Base-by-base conservation (phyloP, 2,797 vertebrate genomes). In the Danio aesculapii region DNA sequence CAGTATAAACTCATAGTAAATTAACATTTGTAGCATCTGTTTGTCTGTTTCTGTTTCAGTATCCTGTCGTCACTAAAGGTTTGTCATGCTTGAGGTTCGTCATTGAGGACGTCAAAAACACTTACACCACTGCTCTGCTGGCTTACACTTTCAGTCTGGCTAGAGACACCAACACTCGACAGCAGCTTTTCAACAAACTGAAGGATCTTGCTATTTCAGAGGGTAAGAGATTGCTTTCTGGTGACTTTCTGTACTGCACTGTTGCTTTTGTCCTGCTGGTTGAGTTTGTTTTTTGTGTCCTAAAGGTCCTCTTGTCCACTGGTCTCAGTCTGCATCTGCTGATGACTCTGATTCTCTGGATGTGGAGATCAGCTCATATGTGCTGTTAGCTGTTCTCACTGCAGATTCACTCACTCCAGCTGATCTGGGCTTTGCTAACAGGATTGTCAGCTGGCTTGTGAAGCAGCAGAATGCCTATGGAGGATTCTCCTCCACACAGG, bases 401-500 rank as follows among this genome's bases (percentile, higher is more conserved):
- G 81, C 53, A 72, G 88, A 92, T 58, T 43, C 87, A 19, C 84
- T 75, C 11, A 82, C 85, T 0, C 2, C 57, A 43, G 80, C 92
- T 77, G 94, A 96, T 8, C 83, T 95, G 76, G 90, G 89, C 9
- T 91, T 92, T 1, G 50, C 87, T 63, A 87, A 90, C 4, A 67
- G 81, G n/a, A 87, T 96, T 21, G 90, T 96, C 57, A 89, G 84
- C 55, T 96, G 95, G 96, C 88, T 98, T 67, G 81, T 92, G 52
- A 85, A 86, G 6, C 93, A 96, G 64, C 94, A 94, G 88, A 96
- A 96, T 81, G 74, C 91, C 0, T 93, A 93, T 0, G 96, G 96
- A 1, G 96, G 95, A 47, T 97, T 96, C 90, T 92, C 93, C 6
- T 97, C 97, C 66, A 96, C 94, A 61, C 96, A 97, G 95, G 97